Evolutionary conservation across 2,888 invertebrate genomes (phyloP).

Genomic region (Morpho achilles): DNA sequence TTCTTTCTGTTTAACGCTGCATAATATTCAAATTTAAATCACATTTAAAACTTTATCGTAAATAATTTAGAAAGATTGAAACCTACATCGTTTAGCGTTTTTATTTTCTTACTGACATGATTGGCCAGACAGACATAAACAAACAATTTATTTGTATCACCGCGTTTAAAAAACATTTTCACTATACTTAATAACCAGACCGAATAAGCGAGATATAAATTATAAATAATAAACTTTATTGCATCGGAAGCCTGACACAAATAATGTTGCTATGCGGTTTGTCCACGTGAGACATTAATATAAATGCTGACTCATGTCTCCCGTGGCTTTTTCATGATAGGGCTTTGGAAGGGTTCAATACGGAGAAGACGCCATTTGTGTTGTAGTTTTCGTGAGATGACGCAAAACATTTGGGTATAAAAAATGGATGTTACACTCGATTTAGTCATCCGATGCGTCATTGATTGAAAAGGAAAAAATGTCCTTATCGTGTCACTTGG

Average conservation of each 20-base stretch:
- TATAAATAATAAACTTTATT: slow-evolving; percentile 4
- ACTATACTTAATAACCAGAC: neutral
- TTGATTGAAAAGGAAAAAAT: too few species aligned
- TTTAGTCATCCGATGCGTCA: too few species aligned
- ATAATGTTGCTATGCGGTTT: slow-evolving; percentile 28
- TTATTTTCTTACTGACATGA: too few species aligned
- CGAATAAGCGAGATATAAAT: neutral
- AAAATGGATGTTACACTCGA: neutral
- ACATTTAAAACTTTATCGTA: too few species aligned
- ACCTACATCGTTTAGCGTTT: too few species aligned
- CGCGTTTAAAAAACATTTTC: neutral
- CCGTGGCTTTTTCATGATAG: slow-evolving; percentile 43
- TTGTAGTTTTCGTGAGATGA: slow-evolving; percentile 36
- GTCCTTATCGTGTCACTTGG: too few species aligned
- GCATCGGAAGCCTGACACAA: slow-evolving; percentile 2
- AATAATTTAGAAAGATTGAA: too few species aligned
- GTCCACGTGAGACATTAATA: slow-evolving; percentile 36
- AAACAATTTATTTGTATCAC: neutral
- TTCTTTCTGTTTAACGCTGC: too few species aligned
- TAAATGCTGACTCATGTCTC: slow-evolving; percentile 44
- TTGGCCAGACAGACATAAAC: too few species aligned
- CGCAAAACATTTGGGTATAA: slow-evolving; percentile 16
- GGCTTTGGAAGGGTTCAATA: slow-evolving; percentile 50
- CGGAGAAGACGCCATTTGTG: slow-evolving; percentile 38
- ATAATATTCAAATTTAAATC: too few species aligned